Evolutionary conservation across 2,113 vertebrate species (phyloP).

Genomic region (Sceloporus undulatus): DNA sequence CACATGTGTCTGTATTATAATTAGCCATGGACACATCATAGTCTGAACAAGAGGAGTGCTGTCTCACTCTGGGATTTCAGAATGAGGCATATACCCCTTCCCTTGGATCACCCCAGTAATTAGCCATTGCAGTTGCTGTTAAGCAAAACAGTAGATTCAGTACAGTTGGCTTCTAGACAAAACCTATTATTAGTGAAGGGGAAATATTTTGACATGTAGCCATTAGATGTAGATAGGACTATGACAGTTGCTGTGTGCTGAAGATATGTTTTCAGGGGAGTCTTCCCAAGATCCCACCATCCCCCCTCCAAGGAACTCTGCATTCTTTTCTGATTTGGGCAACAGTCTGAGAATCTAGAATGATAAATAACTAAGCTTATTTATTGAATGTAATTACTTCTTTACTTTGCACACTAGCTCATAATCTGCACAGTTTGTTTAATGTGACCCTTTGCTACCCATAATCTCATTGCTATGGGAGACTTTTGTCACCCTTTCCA

Average conservation of each 20-base stretch:
- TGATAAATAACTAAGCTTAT: background rate
- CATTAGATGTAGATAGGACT: background rate
- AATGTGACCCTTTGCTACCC: background rate
- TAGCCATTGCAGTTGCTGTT: background rate
- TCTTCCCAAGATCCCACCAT: background rate
- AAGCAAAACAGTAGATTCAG: background rate
- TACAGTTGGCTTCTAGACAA: background rate
- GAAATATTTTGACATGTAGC: background rate
- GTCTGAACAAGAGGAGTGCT: too few species aligned
- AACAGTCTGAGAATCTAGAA: background rate
- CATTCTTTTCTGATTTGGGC: background rate
- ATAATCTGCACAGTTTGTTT: background rate
- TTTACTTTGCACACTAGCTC: background rate
- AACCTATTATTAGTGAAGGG: background rate
- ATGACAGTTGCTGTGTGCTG: background rate
- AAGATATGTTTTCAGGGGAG: background rate
- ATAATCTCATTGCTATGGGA: background rate
- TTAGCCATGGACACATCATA: background rate
- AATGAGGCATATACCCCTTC: too few species aligned
- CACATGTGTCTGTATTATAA: background rate
- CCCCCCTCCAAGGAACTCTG: too few species aligned
- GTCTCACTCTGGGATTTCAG: too few species aligned
- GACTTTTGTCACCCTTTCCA: background rate
- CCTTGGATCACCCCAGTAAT: too few species aligned
- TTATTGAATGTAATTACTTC: background rate